Conservation (phyloP, 2,888 invertebrate species). For the Leptinotarsa peninsularis region DNA sequence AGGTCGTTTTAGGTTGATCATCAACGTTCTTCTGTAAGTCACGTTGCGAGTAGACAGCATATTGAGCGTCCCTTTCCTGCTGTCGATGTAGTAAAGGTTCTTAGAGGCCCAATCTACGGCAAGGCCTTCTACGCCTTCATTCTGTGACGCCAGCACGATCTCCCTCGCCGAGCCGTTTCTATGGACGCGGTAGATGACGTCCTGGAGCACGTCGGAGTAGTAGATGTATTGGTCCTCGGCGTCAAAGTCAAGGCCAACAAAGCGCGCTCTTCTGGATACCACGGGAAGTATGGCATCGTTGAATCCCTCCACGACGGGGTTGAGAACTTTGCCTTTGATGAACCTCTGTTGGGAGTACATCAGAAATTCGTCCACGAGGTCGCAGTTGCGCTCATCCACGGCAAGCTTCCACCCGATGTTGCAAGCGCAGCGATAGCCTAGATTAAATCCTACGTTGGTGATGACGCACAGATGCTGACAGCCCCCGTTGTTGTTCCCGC, state of each 20-base stretch:
- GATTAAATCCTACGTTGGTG: conserved; percentile 76
- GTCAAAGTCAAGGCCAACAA: conserved; percentile 96
- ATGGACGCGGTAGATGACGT: conserved; percentile 89
- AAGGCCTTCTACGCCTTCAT: conserved; percentile 96
- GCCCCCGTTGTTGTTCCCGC: conserved; percentile 87
- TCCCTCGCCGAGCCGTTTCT: conserved; percentile 84
- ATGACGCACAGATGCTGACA: conserved; percentile 96
- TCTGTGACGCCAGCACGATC: conserved; percentile 93
- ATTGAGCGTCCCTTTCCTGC: conserved; percentile 92
- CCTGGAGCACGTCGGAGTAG: conserved; percentile 96
- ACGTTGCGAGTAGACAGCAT: conserved; percentile 91
- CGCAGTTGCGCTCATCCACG: conserved; percentile 82
- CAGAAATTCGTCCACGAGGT: conserved; percentile 86
- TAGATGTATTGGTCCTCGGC: conserved; percentile 91
- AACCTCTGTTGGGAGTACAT: conserved; percentile 94
- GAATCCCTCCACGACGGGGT: conserved; percentile 90
- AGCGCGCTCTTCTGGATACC: conserved; percentile 89
- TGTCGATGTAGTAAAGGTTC: conserved; percentile 95
- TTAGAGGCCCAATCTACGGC: conserved; percentile 97
- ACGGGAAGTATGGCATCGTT: conserved; percentile 96
- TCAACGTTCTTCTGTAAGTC: conserved; percentile 82
- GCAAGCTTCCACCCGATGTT: conserved; percentile 86
- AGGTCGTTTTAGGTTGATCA: conserved; percentile 91
- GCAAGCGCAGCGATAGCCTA: conserved; percentile 93
- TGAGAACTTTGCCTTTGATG: conserved; percentile 91